Base-by-base conservation (phyloP, 2,888 invertebrate genomes). In the Phyllotreta striolata region DNA sequence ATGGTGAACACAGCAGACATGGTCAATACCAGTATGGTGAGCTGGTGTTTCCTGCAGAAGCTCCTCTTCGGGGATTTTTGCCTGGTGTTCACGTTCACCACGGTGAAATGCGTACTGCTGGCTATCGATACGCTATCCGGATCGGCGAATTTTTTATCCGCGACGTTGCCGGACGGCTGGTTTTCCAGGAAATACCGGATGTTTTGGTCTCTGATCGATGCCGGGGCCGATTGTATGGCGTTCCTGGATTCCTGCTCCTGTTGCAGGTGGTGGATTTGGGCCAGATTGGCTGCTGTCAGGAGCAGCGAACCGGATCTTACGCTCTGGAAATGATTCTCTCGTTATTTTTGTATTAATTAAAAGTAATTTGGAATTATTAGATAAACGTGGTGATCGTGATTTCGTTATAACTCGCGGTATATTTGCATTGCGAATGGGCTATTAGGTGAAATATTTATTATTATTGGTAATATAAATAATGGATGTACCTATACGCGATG, bases 21-120 rank as follows among this genome's bases (percentile, higher is more conserved):
- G 56, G 91, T 90, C 78, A 91, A 85, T 69, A 93, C 91, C 68
- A 93, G 86, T 60, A 92, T 90, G 61, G 92, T 92, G 73, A 93
- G 87, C 82, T 92, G 92, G 76, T 93, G 90, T 71, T 89, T 88
- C 77, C 88, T 85, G 79, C 91, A 92, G 79, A 91, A 91, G 70
- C 85, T 86, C 75, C 89, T 88, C 67, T 84, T 85, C 66, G 86
- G 83, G 52, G 74, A 74, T 62, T 71, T 72, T 44, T 84, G 82
- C 77, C 88, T 86, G 55, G 80, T 79, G 67, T 86, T 85, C 74
- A 89, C 86, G 78, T 93, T 93, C 66, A 93, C 90, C 60, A 93
- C 91, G 8, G 93, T 93, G 79, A 93, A 93, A 81, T 93, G 93
- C 77, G 91, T 93, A 66, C 93, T 93, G 82, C 93, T 93, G 57